These are phyloP conservation scores for Dipodomys ordii DNA, from an alignment of 2,113 vertebrate species.

Conservation along the genomic window DNA sequence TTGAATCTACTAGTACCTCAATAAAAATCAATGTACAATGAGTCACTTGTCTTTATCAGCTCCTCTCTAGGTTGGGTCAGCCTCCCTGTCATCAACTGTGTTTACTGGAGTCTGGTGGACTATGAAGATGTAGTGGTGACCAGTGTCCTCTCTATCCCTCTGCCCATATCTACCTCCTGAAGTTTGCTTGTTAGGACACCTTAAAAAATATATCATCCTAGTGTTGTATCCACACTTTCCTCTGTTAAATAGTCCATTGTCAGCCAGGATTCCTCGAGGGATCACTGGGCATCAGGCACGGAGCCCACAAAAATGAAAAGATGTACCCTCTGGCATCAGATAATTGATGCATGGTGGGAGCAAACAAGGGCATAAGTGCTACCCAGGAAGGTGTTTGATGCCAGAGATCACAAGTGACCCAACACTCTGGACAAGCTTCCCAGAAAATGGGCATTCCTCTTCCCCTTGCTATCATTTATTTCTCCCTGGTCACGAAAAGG, in stretches of 20 bases:
- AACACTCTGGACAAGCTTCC: no score
- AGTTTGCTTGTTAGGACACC: not conserved
- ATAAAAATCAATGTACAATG: constrained; percentile 35
- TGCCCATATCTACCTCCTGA: not conserved
- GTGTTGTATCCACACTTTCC: not conserved
- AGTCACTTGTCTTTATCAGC: not conserved
- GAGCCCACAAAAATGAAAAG: not conserved
- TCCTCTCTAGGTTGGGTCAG: not conserved
- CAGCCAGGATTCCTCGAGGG: not conserved
- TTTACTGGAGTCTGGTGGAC: not conserved
- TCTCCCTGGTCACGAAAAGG: no score
- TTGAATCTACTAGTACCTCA: not conserved
- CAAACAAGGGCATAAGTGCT: no score
- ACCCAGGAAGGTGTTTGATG: no score
- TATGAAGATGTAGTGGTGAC: not conserved
- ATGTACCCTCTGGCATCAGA: no score
- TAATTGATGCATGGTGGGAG: fast-evolving
- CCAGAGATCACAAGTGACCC: not conserved
- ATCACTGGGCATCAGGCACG: not conserved
- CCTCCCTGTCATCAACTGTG: not conserved
- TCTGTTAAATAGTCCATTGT: not conserved
- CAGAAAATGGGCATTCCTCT: no score
- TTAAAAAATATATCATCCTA: not conserved
- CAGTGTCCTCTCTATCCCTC: fast-evolving
- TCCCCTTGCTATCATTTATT: no score